Base-by-base conservation (phyloP, 1,140 invertebrate genomes). In the Rhyacophila brunnea region DNA sequence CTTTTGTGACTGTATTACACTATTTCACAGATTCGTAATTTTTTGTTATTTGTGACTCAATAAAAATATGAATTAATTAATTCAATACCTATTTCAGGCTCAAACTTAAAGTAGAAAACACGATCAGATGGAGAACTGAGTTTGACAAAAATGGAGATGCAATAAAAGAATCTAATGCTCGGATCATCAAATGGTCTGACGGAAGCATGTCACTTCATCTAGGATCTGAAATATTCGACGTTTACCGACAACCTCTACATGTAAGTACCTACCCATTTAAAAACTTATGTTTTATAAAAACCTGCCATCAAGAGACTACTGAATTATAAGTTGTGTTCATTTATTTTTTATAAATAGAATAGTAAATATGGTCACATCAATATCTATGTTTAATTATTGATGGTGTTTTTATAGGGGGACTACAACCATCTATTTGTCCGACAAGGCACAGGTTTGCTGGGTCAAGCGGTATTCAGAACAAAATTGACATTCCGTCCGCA, bases 191-290 rank as follows among this genome's bases (percentile, higher is more conserved):
- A 60, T 99, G 97, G 97, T 98, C 95, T 0, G 97, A 99, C 77
- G 96, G 96, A 7, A 96, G 92, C 63, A 91, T 98, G 86, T 97
- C 95, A n/a, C 76, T 99, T 14, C 93, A 98, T 77, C 83, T 99
- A 36, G 96, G 97, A 18, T 89, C 89, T 40, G 97, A 99, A 82
- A 95, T 99, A 62, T 99, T 99, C 73, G 96, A 99, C 72, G 92
- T 99, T 0, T 95, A 98, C 68, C 90, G 92, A 65, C 95, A 98
- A 73, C 91, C 93, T 0, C 73, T 95, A 23, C 88, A 90, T 66
- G 88, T 86, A 68, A 76, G 67, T 68, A 61, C 7, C 3, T 18
- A 10, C 14, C 11, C 3, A 34, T 10, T 49, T 35, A 35, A 7
- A 35, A 35, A 35, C 6, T n/a, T n/a, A n/a, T n/a, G n/a, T n/a